phyloP scores from a whole-genome alignment of 2,888 invertebrate species.

The Brenthis hecate region DNA sequence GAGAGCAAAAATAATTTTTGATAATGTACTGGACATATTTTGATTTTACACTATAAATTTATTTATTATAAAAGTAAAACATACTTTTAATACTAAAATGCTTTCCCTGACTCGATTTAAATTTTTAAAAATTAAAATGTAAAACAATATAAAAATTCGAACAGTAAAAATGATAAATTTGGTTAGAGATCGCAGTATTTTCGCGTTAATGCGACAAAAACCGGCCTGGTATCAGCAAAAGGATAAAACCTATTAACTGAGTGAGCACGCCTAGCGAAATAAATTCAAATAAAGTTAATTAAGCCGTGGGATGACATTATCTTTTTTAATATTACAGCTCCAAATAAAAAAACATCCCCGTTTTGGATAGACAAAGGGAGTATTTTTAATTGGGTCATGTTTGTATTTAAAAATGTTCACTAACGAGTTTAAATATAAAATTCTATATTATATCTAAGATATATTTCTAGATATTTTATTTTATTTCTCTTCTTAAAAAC shows the following conservation, averaged over 20 bases:
- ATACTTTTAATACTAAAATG: too few relatives aligned
- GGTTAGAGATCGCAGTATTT: conserved; percentile 38
- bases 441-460: too few relatives aligned
- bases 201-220: conserved; percentile 45
- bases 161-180: conserved; percentile 39
- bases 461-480: too few relatives aligned
- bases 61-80: too few relatives aligned
- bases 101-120: background rate
- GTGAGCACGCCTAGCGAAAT: conserved; percentile 66
- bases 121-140: background rate
- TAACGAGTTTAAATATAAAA: too few relatives aligned
- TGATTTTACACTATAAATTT: too few relatives aligned
- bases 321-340: conserved; percentile 63
- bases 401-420: too few relatives aligned
- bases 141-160: conserved; percentile 21
- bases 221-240: conserved; percentile 46
- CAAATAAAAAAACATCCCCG: conserved; percentile 28
- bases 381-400: background rate
- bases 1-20: too few relatives aligned
- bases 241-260: conserved; percentile 53
- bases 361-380: conserved; percentile 31
- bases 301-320: conserved; percentile 72
- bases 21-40: too few relatives aligned
- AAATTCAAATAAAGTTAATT: conserved; percentile 81
- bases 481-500: background rate